phyloP scores from a whole-genome alignment of 2,888 invertebrate species.

The Lycophotia porphyrea region DNA sequence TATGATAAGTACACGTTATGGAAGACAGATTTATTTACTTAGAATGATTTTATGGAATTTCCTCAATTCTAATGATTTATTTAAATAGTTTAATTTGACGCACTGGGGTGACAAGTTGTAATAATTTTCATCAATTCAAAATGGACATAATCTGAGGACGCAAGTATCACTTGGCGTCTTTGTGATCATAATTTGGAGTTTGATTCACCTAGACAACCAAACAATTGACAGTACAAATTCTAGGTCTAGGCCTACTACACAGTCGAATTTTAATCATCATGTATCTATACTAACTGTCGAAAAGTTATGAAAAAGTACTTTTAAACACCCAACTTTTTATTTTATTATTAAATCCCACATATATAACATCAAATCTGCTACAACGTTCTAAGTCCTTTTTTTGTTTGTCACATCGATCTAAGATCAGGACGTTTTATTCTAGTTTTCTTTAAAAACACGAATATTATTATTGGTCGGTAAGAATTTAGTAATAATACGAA shows the following conservation, averaged over 20 bases:
- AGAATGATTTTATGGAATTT: constrained; percentile 53
- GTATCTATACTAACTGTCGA: constrained; percentile 54
- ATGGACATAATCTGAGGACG: constrained; percentile 11
- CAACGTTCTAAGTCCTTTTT: constrained; percentile 57
- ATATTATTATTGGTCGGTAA: constrained; percentile 65
- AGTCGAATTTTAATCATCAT: constrained; percentile 50
- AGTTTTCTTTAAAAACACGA: constrained; percentile 56
- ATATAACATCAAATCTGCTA: constrained; percentile 62
- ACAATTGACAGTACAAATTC: constrained; percentile 65
- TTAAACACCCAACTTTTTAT: constrained; percentile 51
- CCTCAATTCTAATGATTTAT: constrained; percentile 22
- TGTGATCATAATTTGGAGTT: constrained; percentile 40
- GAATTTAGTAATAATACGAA: constrained; percentile 56
- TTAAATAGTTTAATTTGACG: constrained; percentile 19
- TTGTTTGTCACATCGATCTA: constrained; percentile 52
- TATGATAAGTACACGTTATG: constrained; percentile 71
- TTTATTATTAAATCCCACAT: constrained; percentile 47
- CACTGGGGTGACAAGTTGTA: constrained; percentile 16
- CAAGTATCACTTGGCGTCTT: constrained; percentile 26
- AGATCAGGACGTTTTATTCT: constrained; percentile 50
- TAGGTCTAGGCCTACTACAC: constrained; percentile 62
- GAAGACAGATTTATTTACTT: constrained; percentile 79
- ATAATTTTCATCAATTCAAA: constrained; percentile 11
- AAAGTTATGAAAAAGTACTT: constrained; percentile 65
- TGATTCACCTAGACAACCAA: constrained; percentile 42